Evolutionary conservation across 2,797 vertebrate genomes (phyloP).

Genomic region (Cheirogaleus major): DNA sequence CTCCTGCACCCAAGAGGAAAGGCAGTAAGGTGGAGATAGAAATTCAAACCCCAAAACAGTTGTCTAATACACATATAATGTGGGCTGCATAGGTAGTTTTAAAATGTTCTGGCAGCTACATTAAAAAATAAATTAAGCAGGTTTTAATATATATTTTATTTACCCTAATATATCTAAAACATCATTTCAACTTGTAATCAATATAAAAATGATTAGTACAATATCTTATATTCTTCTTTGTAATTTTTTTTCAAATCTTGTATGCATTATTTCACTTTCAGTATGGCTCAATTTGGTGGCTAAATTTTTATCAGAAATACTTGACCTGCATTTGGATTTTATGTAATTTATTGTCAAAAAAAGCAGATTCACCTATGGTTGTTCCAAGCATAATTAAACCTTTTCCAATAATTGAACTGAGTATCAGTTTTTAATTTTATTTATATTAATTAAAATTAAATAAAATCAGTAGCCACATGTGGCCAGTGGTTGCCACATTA

Average conservation of each 20-base stretch:
- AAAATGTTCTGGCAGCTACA: not conserved
- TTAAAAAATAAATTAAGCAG: not conserved
- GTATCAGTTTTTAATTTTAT: not conserved
- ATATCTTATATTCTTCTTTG: not conserved
- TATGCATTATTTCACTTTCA: not conserved
- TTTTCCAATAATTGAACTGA: not conserved
- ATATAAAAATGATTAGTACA: not conserved
- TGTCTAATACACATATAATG: not conserved
- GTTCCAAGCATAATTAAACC: not conserved
- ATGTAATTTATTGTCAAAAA: constrained; percentile 6
- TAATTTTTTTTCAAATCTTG: not conserved
- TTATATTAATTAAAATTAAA: not conserved
- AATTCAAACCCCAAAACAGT: not conserved
- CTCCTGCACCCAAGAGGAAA: not conserved
- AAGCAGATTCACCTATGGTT: not conserved
- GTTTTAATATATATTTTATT: not conserved
- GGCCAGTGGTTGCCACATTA: not conserved
- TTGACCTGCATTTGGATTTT: not conserved
- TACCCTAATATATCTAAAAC: not conserved
- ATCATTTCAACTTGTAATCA: not conserved
- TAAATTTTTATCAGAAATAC: constrained; percentile 23
- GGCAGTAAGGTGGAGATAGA: not conserved
- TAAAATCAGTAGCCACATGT: not conserved
- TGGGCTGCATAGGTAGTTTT: not conserved
- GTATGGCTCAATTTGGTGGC: not conserved